These are phyloP conservation scores for Cephus pulcher DNA, from an alignment of 2,888 invertebrate species.

Conservation along the genomic window DNA sequence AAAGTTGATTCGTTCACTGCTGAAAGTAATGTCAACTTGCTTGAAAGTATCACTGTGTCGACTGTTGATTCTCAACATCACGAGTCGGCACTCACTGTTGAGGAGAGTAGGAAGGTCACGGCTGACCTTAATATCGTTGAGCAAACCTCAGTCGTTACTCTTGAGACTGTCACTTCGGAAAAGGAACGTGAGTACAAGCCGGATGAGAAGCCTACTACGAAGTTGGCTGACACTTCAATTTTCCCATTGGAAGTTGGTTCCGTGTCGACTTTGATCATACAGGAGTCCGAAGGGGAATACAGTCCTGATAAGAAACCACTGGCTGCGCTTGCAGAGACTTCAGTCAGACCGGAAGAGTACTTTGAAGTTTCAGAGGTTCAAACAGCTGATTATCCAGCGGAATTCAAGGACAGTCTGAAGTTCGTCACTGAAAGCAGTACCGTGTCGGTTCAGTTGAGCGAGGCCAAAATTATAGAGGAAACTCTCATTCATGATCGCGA, in stretches of 20 bases:
- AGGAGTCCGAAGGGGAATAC: conserved; percentile 76
- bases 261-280: conserved; percentile 71
- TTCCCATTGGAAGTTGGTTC: conserved; percentile 72
- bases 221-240: conserved; percentile 63
- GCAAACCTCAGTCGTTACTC: conserved; percentile 72
- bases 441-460: conserved; percentile 71
- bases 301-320: conserved; percentile 68
- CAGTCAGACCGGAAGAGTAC: conserved; percentile 72
- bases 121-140: conserved; percentile 74
- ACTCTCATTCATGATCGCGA: conserved; percentile 77
- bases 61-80: conserved; percentile 76
- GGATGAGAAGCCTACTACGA: conserved; percentile 60
- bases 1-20: conserved; percentile 52
- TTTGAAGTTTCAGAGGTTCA: conserved; percentile 73
- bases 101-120: conserved; percentile 67
- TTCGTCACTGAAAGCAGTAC: conserved; percentile 70
- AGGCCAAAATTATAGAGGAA: conserved; percentile 74
- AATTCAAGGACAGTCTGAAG: conserved; percentile 70
- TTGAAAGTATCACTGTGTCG: conserved; percentile 70
- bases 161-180: conserved; percentile 73
- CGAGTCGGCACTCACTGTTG: conserved; percentile 70
- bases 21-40: conserved; percentile 54
- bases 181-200: conserved; percentile 70
- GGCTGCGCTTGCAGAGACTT: conserved; percentile 70
- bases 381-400: conserved; percentile 69